phyloP scores from a whole-genome alignment of 2,113 vertebrate species.

The Phrynosoma blainvillii region DNA sequence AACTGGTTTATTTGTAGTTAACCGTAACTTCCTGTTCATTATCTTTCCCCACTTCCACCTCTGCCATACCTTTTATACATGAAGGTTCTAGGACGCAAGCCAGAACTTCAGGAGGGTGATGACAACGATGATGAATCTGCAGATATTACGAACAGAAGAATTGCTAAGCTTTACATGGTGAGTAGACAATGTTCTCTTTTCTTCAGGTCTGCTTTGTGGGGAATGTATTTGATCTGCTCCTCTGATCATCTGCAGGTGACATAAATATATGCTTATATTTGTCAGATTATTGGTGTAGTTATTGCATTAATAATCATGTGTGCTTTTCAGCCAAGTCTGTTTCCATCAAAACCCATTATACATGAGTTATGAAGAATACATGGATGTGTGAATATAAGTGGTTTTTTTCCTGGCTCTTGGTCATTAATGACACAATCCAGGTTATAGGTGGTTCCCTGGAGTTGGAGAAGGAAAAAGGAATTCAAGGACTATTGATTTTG shows the following conservation, averaged over 20 bases:
- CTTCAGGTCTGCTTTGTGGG: neutral
- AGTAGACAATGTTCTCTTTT: slow-evolving; percentile 2
- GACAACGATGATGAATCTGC: slow-evolving; percentile 81
- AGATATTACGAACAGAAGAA: slow-evolving; percentile 88
- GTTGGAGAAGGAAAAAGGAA: neutral
- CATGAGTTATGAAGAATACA: neutral
- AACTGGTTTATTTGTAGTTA: neutral
- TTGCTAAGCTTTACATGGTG: slow-evolving; percentile 91
- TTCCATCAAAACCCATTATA: neutral
- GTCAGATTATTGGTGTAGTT: neutral
- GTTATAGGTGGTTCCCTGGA: neutral
- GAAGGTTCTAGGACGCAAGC: slow-evolving; percentile 87
- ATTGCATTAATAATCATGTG: neutral
- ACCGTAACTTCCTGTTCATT: neutral
- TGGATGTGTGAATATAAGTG: too few relatives aligned
- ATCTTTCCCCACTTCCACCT: neutral
- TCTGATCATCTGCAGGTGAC: neutral
- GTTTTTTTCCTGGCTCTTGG: neutral
- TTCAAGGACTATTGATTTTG: neutral
- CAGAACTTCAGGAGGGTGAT: slow-evolving; percentile 72
- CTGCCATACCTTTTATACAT: neutral
- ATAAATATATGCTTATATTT: neutral
- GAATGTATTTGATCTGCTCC: neutral
- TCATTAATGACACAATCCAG: neutral
- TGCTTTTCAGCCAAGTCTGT: neutral